Conservation (phyloP, 2,113 vertebrate species). For the Rhea pennata region DNA sequence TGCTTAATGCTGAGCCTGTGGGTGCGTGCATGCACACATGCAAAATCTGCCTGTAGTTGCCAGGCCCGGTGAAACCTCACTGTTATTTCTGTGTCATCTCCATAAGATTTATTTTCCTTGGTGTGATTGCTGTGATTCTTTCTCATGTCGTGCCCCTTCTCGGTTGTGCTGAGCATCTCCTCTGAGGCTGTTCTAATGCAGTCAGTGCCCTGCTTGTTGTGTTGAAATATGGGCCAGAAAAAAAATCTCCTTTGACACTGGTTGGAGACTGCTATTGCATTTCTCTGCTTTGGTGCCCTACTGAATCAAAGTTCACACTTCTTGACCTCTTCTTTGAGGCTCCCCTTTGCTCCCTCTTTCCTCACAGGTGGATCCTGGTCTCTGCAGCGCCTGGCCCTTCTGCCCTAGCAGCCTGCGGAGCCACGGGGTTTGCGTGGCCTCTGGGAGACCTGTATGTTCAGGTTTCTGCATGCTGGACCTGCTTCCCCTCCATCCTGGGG, state of each 20-base stretch:
- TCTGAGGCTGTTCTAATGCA: background rate
- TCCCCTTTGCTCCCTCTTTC: background rate
- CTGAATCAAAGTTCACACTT: background rate
- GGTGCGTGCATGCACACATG: fast-evolving
- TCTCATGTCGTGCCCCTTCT: background rate
- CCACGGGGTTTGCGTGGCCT: background rate
- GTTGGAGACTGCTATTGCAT: background rate
- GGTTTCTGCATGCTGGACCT: background rate
- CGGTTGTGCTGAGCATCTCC: background rate
- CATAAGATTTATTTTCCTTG: background rate
- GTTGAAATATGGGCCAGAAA: background rate
- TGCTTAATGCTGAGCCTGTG: background rate
- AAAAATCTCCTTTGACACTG: background rate
- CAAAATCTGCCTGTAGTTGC: background rate
- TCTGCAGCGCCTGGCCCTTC: too few relatives aligned
- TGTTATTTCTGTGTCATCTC: background rate
- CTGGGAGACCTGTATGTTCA: background rate
- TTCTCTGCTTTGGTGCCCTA: background rate
- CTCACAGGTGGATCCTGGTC: too few relatives aligned
- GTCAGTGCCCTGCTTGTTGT: fast-evolving
- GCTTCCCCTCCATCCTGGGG: background rate
- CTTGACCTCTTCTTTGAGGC: background rate
- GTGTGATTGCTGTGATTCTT: background rate
- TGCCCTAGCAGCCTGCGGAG: background rate
- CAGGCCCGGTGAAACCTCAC: background rate